These are phyloP conservation scores for Mormoops blainvillei DNA, from an alignment of 2,113 vertebrate species.

Conservation along the genomic window DNA sequence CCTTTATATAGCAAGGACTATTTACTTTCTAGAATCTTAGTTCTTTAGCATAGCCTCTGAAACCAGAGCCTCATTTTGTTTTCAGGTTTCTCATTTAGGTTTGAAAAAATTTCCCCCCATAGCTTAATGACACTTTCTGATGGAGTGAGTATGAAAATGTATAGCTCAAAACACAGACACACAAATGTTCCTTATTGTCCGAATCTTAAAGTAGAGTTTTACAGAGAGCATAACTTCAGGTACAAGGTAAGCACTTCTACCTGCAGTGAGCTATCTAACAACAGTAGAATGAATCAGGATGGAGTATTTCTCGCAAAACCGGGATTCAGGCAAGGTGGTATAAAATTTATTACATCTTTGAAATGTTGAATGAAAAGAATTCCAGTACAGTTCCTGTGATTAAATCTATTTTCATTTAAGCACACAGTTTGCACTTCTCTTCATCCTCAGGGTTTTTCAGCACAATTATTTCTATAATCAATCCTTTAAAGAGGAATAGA, in stretches of 20 bases:
- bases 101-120: background rate
- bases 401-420: conserved; percentile 78
- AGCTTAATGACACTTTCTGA: background rate
- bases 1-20: background rate
- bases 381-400: conserved; percentile 66
- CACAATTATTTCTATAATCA: conserved; percentile 74
- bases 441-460: conserved; percentile 68
- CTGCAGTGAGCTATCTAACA: conserved; percentile 45
- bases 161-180: background rate
- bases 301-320: conserved; percentile 55
- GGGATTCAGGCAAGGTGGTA: conserved; percentile 19
- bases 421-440: conserved; percentile 57
- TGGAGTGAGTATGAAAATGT: background rate
- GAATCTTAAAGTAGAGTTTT: background rate
- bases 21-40: background rate
- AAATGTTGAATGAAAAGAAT: conserved; percentile 75
- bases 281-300: conserved; percentile 51
- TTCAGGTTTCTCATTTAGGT: conserved; percentile 24
- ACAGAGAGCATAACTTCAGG: background rate
- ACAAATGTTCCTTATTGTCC: background rate
- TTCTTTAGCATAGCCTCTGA: background rate
- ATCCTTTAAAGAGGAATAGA: conserved; percentile 66
- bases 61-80: background rate
- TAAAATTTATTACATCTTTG: conserved; percentile 71
- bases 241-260: background rate